Evolutionary conservation across 2,797 vertebrate species (phyloP), one percentile per base, ranked within the genome.

Genomic region (Cottoperca gobio): DNA sequence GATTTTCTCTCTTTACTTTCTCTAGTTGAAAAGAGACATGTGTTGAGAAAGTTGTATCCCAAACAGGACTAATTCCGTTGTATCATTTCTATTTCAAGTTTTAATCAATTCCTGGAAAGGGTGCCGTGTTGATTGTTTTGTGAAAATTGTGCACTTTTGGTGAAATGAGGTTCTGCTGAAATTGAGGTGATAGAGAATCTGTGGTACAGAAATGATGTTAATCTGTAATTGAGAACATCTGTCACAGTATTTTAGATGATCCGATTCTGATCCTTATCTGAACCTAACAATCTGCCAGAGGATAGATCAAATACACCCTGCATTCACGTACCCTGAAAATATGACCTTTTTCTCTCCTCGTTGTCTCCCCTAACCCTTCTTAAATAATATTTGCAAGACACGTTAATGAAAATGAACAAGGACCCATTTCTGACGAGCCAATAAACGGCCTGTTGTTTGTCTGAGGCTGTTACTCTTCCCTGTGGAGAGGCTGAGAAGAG

Each of bases 191-290:
- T 13, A 26, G 55, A 73, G 76, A 84, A 42, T 81, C 65, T 55
- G 39, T 46, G 19, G 64, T 66, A 79, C 76, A 79, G 69, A 86
- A 88, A 88, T 66, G 6, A 83, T 87, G 80, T 87, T 81, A 79
- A 89, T 88, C 82, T 77, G 78, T 87, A 84, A 85, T 72, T 67
- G 83, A 86, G 64, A 43, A 77, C 71, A 79, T 88, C 84, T 83
- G 79, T 82, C 65, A 35, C 59, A 24, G 43, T 75, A 57, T 84
- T 88, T 86, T 65, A 75, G 75, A 80, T 75, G 73, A 86, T 86
- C 80, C 74, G 26, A 71, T 78, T 73, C 49, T 74, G 73, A 84
- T 81, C 80, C 70, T 58, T 39, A 71, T 78, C 65, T 70, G 66
- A 79, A 72, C 54, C 49, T 11, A 40, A 19, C 67, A 71, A 46